These are phyloP conservation scores for Stenolophus ochropezus DNA, from an alignment of 2,888 invertebrate genomes.

Conservation along the genomic window DNA sequence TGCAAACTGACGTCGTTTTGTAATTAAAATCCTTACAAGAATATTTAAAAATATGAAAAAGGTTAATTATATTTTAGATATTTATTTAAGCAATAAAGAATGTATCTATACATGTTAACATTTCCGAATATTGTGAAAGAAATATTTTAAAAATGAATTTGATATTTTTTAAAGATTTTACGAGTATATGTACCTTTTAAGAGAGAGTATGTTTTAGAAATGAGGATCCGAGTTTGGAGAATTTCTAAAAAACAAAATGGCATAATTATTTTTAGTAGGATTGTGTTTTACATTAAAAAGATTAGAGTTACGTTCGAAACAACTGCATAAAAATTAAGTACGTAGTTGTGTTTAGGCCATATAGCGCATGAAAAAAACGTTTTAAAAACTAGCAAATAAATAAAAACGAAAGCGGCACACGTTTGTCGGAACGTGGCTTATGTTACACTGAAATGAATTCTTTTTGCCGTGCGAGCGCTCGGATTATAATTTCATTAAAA, in stretches of 20 bases:
- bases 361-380: constrained; percentile 21
- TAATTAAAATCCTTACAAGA: neutral
- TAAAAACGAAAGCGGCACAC: constrained; percentile 1
- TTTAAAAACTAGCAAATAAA: constrained; percentile 29
- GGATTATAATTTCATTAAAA: constrained; percentile 59
- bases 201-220: too few relatives aligned
- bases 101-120: too few relatives aligned
- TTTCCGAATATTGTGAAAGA: too few relatives aligned
- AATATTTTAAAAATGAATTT: too few relatives aligned
- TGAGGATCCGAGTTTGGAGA: too few relatives aligned
- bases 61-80: too few relatives aligned
- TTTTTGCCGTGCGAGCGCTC: constrained; percentile 38
- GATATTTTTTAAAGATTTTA: too few relatives aligned
- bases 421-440: constrained; percentile 30
- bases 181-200: too few relatives aligned
- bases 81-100: too few relatives aligned
- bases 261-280: neutral
- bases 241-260: too few relatives aligned
- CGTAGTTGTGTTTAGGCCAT: neutral
- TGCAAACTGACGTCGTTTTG: neutral
- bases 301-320: neutral
- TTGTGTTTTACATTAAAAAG: neutral
- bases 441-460: constrained; percentile 46
- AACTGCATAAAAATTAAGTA: constrained; percentile 35
- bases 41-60: too few relatives aligned